Conservation (phyloP, 2,888 invertebrate genomes). For the Lucinisca nassula region DNA sequence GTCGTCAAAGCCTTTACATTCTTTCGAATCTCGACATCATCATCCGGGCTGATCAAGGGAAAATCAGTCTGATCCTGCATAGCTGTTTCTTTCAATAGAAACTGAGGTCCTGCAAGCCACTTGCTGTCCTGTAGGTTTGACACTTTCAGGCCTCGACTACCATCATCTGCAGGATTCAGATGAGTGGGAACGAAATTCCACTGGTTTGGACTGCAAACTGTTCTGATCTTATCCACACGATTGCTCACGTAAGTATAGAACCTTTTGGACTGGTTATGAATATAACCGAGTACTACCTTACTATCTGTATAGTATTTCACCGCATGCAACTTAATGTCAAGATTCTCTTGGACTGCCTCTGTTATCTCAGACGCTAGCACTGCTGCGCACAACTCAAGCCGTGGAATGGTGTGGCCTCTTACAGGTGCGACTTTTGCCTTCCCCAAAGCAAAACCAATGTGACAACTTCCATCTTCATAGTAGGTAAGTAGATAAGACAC, state of each 20-base stretch:
- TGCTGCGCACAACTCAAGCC: slow-evolving; percentile 71
- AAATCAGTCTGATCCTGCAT: neutral
- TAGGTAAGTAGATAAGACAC: slow-evolving; percentile 58
- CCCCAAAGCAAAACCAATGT: slow-evolving; percentile 64
- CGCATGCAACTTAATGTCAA: slow-evolving; percentile 25
- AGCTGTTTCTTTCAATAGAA: neutral
- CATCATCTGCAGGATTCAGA: slow-evolving; percentile 66
- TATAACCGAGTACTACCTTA: slow-evolving; percentile 65
- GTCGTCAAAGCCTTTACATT: neutral
- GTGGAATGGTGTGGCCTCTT: slow-evolving; percentile 63
- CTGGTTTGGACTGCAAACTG: slow-evolving; percentile 39
- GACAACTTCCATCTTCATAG: neutral
- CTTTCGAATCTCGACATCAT: slow-evolving; percentile 43
- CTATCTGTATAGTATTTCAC: slow-evolving; percentile 65
- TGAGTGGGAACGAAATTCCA: slow-evolving; percentile 64
- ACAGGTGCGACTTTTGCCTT: slow-evolving; percentile 70
- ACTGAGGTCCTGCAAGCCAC: slow-evolving; percentile 58
- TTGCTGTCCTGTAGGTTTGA: slow-evolving; percentile 26
- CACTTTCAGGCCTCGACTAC: slow-evolving; percentile 41
- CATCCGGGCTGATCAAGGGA: slow-evolving; percentile 42
- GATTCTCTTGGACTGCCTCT: slow-evolving; percentile 30
- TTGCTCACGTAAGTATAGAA: slow-evolving; percentile 70
- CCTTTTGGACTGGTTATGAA: slow-evolving; percentile 52
- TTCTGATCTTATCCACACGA: slow-evolving; percentile 51
- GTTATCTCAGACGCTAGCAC: slow-evolving; percentile 63